Conservation (phyloP, 2,797 vertebrate genomes). For the Tadarida brasiliensis region DNA sequence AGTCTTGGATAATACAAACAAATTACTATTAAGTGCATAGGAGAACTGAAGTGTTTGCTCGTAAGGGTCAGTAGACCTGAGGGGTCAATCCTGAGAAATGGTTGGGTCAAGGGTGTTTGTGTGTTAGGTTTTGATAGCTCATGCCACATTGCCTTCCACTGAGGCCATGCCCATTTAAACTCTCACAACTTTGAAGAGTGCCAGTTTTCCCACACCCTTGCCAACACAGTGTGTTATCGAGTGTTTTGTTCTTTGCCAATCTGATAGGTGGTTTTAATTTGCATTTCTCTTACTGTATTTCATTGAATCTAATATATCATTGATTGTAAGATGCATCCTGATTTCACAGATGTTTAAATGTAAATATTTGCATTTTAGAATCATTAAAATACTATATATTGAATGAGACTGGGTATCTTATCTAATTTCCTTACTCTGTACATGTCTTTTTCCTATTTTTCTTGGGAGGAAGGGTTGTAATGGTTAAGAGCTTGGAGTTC, state of each 20-base stretch:
- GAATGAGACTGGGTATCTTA: background rate
- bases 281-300: constrained; percentile 70
- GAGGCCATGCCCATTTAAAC: background rate
- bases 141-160: background rate
- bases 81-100: background rate
- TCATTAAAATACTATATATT: background rate
- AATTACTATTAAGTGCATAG: background rate
- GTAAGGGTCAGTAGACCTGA: background rate
- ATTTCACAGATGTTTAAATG: constrained; percentile 17
- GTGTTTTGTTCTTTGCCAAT: constrained; percentile 65
- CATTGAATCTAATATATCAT: constrained; percentile 47
- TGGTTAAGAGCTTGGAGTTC: constrained; percentile 5
- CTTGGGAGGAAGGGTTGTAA: background rate
- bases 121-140: background rate
- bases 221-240: constrained; percentile 11
- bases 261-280: constrained; percentile 78
- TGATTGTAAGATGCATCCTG: constrained; percentile 36
- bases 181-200: background rate
- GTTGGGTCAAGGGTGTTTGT: background rate
- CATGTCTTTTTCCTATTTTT: background rate
- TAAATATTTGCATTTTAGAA: background rate
- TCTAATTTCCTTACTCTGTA: background rate
- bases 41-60: background rate
- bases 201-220: background rate
- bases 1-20: background rate